Evolutionary conservation across 2,113 vertebrate genomes (phyloP).

Genomic region (Monarcha castaneiventris): DNA sequence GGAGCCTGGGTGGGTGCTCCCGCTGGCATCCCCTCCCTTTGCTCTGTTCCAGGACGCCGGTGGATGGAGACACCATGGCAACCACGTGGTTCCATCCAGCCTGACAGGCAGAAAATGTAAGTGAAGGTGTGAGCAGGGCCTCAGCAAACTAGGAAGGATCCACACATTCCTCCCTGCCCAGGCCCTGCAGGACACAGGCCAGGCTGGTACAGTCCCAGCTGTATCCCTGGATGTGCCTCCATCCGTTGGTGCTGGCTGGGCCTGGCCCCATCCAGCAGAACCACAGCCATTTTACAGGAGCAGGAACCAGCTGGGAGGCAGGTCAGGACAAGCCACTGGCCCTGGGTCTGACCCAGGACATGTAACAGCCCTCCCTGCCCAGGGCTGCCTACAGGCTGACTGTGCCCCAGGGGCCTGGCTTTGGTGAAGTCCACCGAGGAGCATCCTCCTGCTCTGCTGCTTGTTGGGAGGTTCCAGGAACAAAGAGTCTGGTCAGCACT

Average conservation of each 20-base stretch:
- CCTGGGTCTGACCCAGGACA: neutral
- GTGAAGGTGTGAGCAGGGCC: neutral
- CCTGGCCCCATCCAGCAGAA: neutral
- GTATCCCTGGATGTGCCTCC: neutral
- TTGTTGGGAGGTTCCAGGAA: neutral
- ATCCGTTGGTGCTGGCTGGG: neutral
- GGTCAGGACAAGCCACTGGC: neutral
- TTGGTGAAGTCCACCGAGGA: neutral
- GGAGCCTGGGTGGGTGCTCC: neutral
- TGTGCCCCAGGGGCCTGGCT: too few species aligned
- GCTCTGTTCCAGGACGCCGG: rapidly evolving
- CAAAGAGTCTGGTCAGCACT: neutral
- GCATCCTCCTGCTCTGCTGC: neutral
- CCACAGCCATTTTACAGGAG: neutral
- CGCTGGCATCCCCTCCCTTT: neutral
- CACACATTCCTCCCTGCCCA: neutral
- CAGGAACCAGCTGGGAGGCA: neutral
- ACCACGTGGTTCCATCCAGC: neutral
- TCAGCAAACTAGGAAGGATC: neutral
- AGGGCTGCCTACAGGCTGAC: rapidly evolving
- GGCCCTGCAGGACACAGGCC: neutral
- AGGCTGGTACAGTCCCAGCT: rapidly evolving
- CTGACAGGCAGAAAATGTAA: neutral
- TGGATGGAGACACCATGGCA: neutral
- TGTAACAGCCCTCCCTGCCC: neutral